Evolutionary conservation across 2,113 vertebrate species (phyloP).

Genomic region (Castor canadensis): DNA sequence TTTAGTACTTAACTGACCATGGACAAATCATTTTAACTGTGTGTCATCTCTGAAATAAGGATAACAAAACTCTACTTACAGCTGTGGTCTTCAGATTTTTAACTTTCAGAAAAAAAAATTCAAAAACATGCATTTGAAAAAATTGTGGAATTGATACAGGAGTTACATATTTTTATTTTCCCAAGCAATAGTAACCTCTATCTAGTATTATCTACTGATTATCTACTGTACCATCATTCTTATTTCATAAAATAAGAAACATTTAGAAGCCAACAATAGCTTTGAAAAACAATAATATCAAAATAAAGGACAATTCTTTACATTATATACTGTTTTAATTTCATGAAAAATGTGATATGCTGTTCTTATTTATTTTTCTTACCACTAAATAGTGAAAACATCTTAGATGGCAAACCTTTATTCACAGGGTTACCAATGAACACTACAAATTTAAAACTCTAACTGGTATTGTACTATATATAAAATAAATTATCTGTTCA

Average conservation of each 20-base stretch:
- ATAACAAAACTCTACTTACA: not conserved
- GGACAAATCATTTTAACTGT: not conserved
- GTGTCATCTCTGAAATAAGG: not conserved
- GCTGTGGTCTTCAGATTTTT: not conserved
- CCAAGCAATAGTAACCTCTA: not conserved
- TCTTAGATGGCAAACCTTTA: not conserved
- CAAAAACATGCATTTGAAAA: not conserved
- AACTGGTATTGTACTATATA: no score
- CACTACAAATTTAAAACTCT: not conserved
- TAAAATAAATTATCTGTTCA: not conserved
- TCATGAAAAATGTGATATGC: not conserved
- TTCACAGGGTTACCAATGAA: not conserved
- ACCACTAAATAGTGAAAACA: not conserved
- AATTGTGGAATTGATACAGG: not conserved
- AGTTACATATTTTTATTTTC: not conserved
- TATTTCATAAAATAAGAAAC: not conserved
- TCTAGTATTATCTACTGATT: not conserved
- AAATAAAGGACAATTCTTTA: not conserved
- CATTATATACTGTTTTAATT: not conserved
- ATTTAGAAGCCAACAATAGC: not conserved
- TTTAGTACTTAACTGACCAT: not conserved
- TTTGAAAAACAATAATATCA: not conserved
- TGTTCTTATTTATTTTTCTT: conserved; percentile 18
- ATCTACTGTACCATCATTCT: not conserved
- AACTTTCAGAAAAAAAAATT: not conserved